Conservation (phyloP, 2,888 invertebrate species). For the Leptopilina myrica region DNA sequence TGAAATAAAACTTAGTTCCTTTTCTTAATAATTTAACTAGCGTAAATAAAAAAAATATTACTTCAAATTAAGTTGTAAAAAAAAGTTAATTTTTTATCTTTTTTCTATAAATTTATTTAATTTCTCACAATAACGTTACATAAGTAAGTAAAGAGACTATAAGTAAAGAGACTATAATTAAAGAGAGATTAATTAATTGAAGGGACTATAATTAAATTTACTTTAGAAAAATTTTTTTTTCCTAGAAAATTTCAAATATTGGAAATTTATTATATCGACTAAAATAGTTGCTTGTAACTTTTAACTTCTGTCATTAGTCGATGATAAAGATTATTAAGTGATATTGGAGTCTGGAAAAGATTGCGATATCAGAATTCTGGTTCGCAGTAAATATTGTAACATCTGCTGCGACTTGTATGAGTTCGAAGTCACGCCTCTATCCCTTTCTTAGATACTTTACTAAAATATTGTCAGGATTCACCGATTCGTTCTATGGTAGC, state of each 20-base stretch:
- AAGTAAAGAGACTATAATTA: too few relatives aligned
- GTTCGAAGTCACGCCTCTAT: slow-evolving; percentile 70
- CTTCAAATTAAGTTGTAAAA: too few relatives aligned
- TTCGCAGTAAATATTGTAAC: slow-evolving; percentile 72
- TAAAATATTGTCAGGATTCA: slow-evolving; percentile 65
- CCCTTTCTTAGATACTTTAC: slow-evolving; percentile 69
- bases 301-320: slow-evolving; percentile 23
- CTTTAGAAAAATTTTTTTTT: too few relatives aligned
- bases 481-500: slow-evolving; percentile 51
- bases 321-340: slow-evolving; percentile 24
- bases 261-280: slow-evolving; percentile 30
- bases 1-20: slow-evolving; percentile 29
- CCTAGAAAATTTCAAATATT: too few relatives aligned
- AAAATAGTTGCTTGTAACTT: not conserved
- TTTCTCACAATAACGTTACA: too few relatives aligned
- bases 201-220: too few relatives aligned
- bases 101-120: too few relatives aligned
- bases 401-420: slow-evolving; percentile 71
- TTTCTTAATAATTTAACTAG: not conserved
- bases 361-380: slow-evolving; percentile 40
- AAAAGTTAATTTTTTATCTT: too few relatives aligned
- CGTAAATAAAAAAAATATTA: too few relatives aligned
- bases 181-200: too few relatives aligned
- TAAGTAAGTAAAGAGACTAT: too few relatives aligned
- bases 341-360: slow-evolving; percentile 17